Evolutionary conservation across 2,888 invertebrate genomes (phyloP), one percentile per base, ranked within the genome.

Genomic region (Eupeodes luniger): DNA sequence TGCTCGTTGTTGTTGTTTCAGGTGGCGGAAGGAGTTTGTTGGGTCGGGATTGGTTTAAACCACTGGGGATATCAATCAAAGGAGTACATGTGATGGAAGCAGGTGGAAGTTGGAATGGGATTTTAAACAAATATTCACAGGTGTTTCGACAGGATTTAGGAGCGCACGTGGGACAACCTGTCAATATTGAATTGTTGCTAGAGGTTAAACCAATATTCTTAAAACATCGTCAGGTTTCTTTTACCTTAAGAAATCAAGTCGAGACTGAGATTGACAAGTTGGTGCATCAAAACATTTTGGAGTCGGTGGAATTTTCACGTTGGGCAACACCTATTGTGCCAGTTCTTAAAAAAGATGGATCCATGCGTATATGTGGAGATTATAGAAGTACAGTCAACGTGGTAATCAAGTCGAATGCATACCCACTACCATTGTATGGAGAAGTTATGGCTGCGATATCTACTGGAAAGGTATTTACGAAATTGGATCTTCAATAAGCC

Each of bases 211-310:
- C 75, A 34, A 75, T 62, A 34, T 78, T 67, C n/a, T 61, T 78
- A 62, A 69, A 61, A 53, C 61, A 78, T 61, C 61, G 61, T 19
- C n/a, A 61, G 16, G 61, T 61, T 7, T 55, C 79, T 10, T 61
- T 80, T 47, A 57, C 57, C 1, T 78, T 78, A 57, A 14, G 69
- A 61, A 59, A 69, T 69, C 44, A 49, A 34, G 61, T 78, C 27
- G 59, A 61, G 49, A 69, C 67, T 12, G 66, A 76, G 53, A 76
- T 66, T 27, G n/a, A 57, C 27, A 76, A 78, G 47, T 44, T 72
- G 49, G 64, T 27, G 27, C 27, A 27, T 2, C 27, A 27, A 27
- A 27, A 27, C 1, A 27, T 80, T 27, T 36, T 74, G 34, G 55
- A 74, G 27, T 66, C 72, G n/a, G 72, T 74, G 1, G 49, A 55